Base-by-base conservation (phyloP, 2,888 invertebrate genomes). In the Thymelicus sylvestris region DNA sequence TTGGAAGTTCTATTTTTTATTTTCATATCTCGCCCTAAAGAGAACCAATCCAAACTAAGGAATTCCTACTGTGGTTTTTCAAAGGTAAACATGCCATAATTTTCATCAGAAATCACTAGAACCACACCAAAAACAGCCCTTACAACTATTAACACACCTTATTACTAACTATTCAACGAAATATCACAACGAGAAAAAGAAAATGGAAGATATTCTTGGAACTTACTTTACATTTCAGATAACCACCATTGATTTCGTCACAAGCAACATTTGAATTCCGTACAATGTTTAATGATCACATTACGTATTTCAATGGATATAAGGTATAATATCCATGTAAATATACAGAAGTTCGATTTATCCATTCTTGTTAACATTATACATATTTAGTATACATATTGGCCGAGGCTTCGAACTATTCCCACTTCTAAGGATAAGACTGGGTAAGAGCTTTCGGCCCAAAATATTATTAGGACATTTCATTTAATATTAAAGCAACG, bases 151-250 rank as follows among this genome's bases (percentile, higher is more conserved):
- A 39, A 52, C 48, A 38, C 31, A 15, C 38, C 38, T 48, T 15
- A 64, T 7, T 50, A 65, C 13, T 72, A 74, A 78, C 65, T 66
- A 74, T 76, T 75, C 77, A 78, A 79, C 77, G 76, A 79, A 80
- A 82, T 85, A 86, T 86, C 85, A 86, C 85, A 86, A 78, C 70
- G 73, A 76, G 74, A 74, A 38, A 52, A 39, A 39, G 68, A 75
- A 79, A 76, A 78, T 85, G 86, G 86, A 86, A 86, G 86, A 84
- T 77, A 78, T 71, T 69, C n/a, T 78, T 75, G 77, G 64, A 64
- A 64, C 64, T 38, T 65, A 65, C 10, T 19, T n/a, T 50, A 64
- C 50, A 64, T 38, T 39, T 52, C 64, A 55, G 39, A 41, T 55
- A 52, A 55, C 55, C 19, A 55, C 38, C 60, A 41, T 64, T n/a